phyloP scores from a whole-genome alignment of 2,113 vertebrate species.

The Benitochromis conjunctus region DNA sequence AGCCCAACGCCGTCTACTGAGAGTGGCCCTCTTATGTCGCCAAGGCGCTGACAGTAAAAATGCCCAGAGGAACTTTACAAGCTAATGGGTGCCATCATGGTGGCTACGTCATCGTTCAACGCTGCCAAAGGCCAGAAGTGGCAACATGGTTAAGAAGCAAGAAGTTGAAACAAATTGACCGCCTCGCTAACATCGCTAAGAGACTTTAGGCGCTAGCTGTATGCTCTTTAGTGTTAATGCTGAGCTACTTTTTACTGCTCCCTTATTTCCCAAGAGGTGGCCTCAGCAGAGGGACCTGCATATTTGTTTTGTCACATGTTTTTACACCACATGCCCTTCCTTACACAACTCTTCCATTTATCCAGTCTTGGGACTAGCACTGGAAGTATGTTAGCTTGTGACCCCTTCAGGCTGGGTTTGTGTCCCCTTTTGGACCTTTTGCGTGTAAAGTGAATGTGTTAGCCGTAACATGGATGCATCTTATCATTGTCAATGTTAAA shows the following conservation, averaged over 20 bases:
- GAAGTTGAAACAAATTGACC: fast-evolving
- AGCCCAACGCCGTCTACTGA: neutral
- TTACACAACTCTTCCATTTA: neutral
- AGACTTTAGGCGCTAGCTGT: neutral
- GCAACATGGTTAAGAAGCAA: neutral
- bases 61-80: neutral
- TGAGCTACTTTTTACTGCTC: neutral
- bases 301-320: neutral
- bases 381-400: neutral
- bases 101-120: neutral
- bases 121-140: neutral
- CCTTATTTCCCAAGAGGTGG: neutral
- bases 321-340: neutral
- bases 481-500: neutral
- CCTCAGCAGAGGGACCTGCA: neutral
- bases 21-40: neutral
- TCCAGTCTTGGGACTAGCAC: neutral
- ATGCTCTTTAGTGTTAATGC: neutral
- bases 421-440: neutral
- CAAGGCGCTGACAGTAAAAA: neutral
- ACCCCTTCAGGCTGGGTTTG: neutral
- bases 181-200: neutral
- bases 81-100: neutral
- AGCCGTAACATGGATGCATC: fast-evolving
- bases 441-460: neutral